Evolutionary conservation across 2,113 vertebrate species (phyloP), one percentile per base, ranked within the genome.

Genomic region (Stigmatopora nigra): DNA sequence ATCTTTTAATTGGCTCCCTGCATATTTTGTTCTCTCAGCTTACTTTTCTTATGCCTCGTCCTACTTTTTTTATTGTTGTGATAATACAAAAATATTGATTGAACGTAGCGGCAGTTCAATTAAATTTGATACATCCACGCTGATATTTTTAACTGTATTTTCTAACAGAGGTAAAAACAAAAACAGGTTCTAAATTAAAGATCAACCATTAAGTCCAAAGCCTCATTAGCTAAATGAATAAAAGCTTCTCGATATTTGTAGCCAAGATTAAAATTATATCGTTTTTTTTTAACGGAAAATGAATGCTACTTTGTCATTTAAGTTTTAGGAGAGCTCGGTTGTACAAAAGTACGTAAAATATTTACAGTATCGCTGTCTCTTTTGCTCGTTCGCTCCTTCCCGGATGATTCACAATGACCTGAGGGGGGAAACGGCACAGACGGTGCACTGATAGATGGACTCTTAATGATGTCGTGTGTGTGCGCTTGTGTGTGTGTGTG

Each of bases 401-500:
- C 69, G 65, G 4, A 36, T 76, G 74, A 69, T 68, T 74, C 77
- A 71, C 61, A n/a, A 13, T 64, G 73, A 65, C 61, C 67, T 7
- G 31, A 61, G 70, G 69, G 38, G 76, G 67, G 63, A 62, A 67
- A 58, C 10, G 9, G 45, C 58, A 52, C 44, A 78, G 72, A 72
- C 79, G 68, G 59, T 22, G 46, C 55, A 62, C 63, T 75, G 79
- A 81, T 56, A 69, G 79, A 78, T 77, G 72, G 72, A 62, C 60
- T 78, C 82, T 84, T 80, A 83, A 85, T 69, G 57, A 75, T 69
- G 76, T 71, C 69, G 67, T 69, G 67, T 71, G 69, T 31, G 25
- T 31, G 25, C 25, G 25, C 25, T 31, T 31, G 25, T 31, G 25
- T 31, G 25, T 31, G 25, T 59, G 79, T 82, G 72, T 64, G 73